Percentiles rank a stretch among this genome's conserved stretches.
phyloP scores from a whole-genome alignment of 2,797 vertebrate genomes.

The Aeoliscus strigatus region DNA sequence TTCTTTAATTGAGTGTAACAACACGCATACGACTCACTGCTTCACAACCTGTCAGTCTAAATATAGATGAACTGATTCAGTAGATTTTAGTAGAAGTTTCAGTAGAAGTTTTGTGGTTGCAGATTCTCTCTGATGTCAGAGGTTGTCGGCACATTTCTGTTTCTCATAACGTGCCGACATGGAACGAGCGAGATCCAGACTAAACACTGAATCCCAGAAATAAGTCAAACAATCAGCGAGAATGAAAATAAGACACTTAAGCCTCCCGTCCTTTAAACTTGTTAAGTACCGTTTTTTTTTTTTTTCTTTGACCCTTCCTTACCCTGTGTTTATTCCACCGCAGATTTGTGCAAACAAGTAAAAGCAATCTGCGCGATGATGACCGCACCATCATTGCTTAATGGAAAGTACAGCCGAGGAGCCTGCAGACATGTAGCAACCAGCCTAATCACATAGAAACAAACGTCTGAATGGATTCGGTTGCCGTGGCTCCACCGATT shows the following conservation, averaged over 20 bases:
- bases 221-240: too few species aligned
- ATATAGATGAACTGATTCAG: background rate
- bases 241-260: too few species aligned
- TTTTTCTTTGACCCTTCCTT: background rate
- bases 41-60: constrained; percentile 2
- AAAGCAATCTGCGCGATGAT: constrained; percentile 22
- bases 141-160: too few species aligned
- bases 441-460: constrained; percentile 46
- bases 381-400: constrained; percentile 18
- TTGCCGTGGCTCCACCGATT: constrained; percentile 23
- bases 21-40: background rate
- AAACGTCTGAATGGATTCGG: constrained; percentile 34
- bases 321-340: constrained; percentile 1
- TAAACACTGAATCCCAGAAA: too few species aligned
- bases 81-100: constrained; percentile 1
- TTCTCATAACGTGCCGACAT: too few species aligned
- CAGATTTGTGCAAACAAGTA: constrained; percentile 17
- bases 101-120: background rate
- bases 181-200: too few species aligned
- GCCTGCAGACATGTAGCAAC: constrained; percentile 44
- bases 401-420: constrained; percentile 43
- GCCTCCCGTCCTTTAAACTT: too few species aligned
- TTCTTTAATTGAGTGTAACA: constrained; percentile 5
- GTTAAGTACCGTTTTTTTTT: too few species aligned
- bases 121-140: too few species aligned